A percentile compares a stretch with the other conserved stretches of the same genome.
phyloP scores from a whole-genome alignment of 2,113 vertebrate species.

The Tragelaphus buxtoni region DNA sequence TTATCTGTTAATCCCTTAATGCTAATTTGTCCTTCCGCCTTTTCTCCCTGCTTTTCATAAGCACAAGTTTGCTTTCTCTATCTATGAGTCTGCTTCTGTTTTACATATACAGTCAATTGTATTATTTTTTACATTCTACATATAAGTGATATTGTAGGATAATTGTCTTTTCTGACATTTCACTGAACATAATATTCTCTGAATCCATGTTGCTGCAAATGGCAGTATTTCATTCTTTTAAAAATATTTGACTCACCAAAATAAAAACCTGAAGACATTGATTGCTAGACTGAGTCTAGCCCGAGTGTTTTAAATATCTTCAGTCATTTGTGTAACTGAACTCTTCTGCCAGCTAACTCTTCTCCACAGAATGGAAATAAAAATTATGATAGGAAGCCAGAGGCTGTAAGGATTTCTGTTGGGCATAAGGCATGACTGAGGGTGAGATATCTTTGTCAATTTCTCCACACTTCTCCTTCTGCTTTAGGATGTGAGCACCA shows the following conservation, averaged over 20 bases:
- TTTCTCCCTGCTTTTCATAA: background rate
- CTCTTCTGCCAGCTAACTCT: background rate
- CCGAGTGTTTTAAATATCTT: background rate
- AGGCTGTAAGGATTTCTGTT: background rate
- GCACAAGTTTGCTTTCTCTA: background rate
- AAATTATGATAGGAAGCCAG: background rate
- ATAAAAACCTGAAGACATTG: background rate
- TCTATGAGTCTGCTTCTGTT: background rate
- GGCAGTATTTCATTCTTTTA: background rate
- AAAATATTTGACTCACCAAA: background rate
- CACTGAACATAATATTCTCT: background rate
- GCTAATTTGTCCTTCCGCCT: background rate
- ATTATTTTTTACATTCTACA: background rate
- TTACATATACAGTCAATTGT: background rate
- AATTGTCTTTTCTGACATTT: background rate
- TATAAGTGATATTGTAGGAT: background rate
- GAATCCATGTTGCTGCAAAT: background rate
- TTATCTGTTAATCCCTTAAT: background rate
- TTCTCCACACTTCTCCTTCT: background rate
- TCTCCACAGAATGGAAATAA: background rate
- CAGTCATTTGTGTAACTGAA: background rate
- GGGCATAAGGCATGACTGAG: background rate
- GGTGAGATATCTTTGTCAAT: background rate
- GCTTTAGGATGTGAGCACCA: background rate
- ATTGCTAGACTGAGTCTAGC: background rate